These are phyloP conservation scores for Scaptomyza montana DNA, from an alignment of 1,140 invertebrate genomes.

Conservation along the genomic window DNA sequence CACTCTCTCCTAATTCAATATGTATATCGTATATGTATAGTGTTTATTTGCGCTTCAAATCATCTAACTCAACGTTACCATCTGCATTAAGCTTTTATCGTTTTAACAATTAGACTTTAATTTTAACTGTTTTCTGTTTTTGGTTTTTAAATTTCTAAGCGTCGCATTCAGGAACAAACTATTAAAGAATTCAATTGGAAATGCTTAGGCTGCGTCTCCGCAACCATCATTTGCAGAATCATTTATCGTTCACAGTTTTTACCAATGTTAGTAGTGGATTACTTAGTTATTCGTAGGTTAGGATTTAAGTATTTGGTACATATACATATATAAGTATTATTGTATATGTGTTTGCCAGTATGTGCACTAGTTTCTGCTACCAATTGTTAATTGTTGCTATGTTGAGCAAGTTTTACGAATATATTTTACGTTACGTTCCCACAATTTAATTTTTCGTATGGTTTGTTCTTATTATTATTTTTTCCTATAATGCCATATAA, in stretches of 20 bases:
- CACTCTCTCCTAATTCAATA: slow-evolving; percentile 45
- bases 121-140: not conserved
- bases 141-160: slow-evolving; percentile 42
- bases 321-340: not conserved
- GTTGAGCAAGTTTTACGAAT: slow-evolving; percentile 43
- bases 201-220: not conserved
- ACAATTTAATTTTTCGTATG: slow-evolving; percentile 32
- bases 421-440: slow-evolving; percentile 20
- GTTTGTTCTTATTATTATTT: slow-evolving; percentile 42
- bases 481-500: too few species aligned
- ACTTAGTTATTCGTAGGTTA: slow-evolving; percentile 17
- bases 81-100: not conserved
- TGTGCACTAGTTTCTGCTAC: slow-evolving; percentile 16
- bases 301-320: too few species aligned
- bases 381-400: slow-evolving; percentile 36
- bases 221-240: slow-evolving; percentile 5
- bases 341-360: slow-evolving; percentile 11
- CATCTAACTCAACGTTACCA: slow-evolving; percentile 24
- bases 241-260: slow-evolving; percentile 16
- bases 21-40: slow-evolving; percentile 77
- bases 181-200: slow-evolving; percentile 43
- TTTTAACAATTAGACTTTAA: not conserved
- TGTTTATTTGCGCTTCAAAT: slow-evolving; percentile 44
- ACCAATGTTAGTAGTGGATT: slow-evolving; percentile 40
- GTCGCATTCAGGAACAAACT: slow-evolving; percentile 70